phyloP scores from a whole-genome alignment of 2,113 vertebrate genomes.

The Actenoides lindsayi region DNA sequence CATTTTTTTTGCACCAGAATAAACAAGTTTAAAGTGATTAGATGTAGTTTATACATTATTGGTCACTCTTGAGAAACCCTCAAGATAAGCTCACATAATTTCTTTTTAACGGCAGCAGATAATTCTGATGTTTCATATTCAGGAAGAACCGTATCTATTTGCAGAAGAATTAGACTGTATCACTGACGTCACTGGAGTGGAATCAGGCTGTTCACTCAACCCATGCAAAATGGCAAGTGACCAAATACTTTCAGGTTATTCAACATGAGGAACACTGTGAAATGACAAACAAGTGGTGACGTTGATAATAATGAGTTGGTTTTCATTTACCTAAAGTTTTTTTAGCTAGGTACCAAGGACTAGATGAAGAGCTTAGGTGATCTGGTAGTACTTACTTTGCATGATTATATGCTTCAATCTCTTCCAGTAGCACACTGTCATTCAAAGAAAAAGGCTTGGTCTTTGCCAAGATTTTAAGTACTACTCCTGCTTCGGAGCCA shows the following conservation, averaged over 20 bases:
- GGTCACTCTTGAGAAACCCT: neutral
- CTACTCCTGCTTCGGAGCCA: constrained; percentile 92
- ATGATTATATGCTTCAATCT: constrained; percentile 95
- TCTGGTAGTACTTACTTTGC: constrained; percentile 86
- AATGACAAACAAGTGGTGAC: constrained; percentile 6
- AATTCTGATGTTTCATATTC: neutral
- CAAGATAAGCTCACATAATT: constrained; percentile 1
- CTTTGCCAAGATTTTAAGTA: constrained; percentile 97
- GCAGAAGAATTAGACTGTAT: neutral
- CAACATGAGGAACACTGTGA: neutral
- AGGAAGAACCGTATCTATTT: neutral
- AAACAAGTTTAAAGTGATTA: constrained; percentile 30
- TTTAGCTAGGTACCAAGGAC: constrained; percentile 12
- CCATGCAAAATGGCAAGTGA: constrained; percentile 21
- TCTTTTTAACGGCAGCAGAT: neutral
- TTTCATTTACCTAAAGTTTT: neutral
- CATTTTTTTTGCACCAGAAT: neutral
- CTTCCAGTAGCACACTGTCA: constrained; percentile 93
- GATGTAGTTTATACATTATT: neutral
- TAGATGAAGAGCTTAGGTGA: neutral
- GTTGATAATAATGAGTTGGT: neutral
- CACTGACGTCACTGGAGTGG: neutral
- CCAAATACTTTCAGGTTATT: constrained; percentile 57
- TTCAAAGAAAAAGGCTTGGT: constrained; percentile 86
- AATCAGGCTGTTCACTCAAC: constrained; percentile 27